Evolutionary conservation across 2,113 vertebrate species (phyloP).

Genomic region (Vanacampus margaritifer): DNA sequence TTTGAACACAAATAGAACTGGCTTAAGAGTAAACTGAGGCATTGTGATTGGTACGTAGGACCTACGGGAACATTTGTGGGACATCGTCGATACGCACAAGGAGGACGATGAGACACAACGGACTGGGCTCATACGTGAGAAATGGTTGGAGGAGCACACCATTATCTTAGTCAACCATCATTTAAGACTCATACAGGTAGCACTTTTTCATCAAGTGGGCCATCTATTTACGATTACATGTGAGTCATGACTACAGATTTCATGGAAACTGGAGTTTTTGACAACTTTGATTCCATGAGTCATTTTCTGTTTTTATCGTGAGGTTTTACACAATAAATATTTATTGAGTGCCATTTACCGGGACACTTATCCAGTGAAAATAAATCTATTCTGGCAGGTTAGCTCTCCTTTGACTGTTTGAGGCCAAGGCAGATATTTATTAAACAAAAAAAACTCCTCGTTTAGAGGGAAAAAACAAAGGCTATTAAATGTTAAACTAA

Average conservation of each 20-base stretch:
- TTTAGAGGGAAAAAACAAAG: too few species aligned
- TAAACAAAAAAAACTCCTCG: too few species aligned
- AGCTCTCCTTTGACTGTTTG: too few species aligned
- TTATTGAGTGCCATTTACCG: too few species aligned
- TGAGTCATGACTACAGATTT: not conserved
- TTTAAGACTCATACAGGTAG: constrained; percentile 85
- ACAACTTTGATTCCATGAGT: too few species aligned
- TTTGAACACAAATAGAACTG: not conserved
- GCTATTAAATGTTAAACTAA: too few species aligned
- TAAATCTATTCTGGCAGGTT: too few species aligned
- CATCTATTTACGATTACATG: not conserved
- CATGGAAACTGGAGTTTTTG: too few species aligned
- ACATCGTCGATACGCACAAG: constrained; percentile 81
- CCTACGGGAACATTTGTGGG: constrained; percentile 82
- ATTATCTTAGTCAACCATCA: constrained; percentile 79
- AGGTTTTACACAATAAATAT: too few species aligned
- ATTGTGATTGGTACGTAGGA: constrained; percentile 68
- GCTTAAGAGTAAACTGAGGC: not conserved
- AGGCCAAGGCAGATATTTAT: too few species aligned
- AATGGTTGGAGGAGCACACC: constrained; percentile 78
- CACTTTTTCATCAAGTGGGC: not conserved
- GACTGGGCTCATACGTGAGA: constrained; percentile 64
- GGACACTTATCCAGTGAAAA: too few species aligned
- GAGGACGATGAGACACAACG: constrained; percentile 80
- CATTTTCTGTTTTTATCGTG: too few species aligned